Conservation (phyloP, 2,888 invertebrate species). For the Leucozona laternaria region DNA sequence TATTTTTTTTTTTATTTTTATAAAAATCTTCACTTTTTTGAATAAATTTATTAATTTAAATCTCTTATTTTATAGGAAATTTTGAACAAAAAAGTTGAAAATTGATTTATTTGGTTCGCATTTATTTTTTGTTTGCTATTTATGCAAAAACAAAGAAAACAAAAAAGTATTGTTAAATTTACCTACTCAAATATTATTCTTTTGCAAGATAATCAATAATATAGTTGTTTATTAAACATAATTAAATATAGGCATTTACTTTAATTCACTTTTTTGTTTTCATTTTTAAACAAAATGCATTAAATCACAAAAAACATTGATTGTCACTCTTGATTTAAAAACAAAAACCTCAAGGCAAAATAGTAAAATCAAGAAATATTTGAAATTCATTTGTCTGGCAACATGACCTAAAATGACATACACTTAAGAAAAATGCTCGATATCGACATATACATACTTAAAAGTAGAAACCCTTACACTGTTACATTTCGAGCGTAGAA, state of each 20-base stretch:
- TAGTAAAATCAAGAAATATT: not conserved
- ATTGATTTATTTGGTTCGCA: too few species aligned
- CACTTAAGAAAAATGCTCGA: too few species aligned
- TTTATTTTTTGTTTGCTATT: not conserved
- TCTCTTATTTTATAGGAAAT: not conserved
- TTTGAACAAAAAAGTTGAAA: too few species aligned
- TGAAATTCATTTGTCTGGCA: not conserved
- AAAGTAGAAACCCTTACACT: too few species aligned
- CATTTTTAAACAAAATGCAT: conserved; percentile 17
- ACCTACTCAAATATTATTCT: not conserved
- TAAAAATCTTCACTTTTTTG: too few species aligned
- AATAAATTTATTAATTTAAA: not conserved
- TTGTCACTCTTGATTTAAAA: conserved; percentile 52
- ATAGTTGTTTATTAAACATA: not conserved
- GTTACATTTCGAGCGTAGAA: too few species aligned
- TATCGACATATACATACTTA: too few species aligned
- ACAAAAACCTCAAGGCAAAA: not conserved
- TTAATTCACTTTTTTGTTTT: not conserved
- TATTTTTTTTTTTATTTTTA: too few species aligned
- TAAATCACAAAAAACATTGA: conserved; percentile 70
- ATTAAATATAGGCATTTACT: not conserved
- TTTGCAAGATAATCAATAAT: not conserved
- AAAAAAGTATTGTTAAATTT: not conserved
- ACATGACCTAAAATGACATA: not conserved
- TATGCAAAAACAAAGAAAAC: not conserved